Percentiles rank a stretch among this genome's conserved stretches.
phyloP scores from a whole-genome alignment of 2,113 vertebrate species.

The Petaurus breviceps region DNA sequence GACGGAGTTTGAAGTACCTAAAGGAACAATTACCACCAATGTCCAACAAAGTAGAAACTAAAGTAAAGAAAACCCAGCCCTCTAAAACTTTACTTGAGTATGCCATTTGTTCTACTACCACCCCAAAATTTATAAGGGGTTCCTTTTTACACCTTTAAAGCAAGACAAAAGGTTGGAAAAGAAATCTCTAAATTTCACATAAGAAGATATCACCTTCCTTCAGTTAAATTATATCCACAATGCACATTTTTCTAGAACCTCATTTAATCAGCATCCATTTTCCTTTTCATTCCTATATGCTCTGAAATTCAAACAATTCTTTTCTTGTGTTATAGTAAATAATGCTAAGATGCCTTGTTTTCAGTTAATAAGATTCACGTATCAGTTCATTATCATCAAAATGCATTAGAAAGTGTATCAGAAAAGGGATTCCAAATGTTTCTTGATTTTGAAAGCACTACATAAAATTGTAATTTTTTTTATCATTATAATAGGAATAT shows the following conservation, averaged over 20 bases:
- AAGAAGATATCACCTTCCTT: neutral
- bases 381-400: constrained; percentile 4
- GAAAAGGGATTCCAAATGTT: constrained; percentile 34
- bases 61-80: neutral
- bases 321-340: constrained; percentile 22
- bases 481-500: neutral
- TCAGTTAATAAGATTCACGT: neutral
- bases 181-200: neutral
- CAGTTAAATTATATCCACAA: constrained; percentile 42
- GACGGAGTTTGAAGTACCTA: neutral
- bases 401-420: neutral
- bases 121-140: neutral
- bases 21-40: neutral
- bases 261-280: constrained; percentile 15
- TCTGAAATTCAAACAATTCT: neutral
- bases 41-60: neutral
- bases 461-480: constrained; percentile 33
- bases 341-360: neutral
- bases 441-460: constrained; percentile 38
- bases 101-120: neutral
- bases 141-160: neutral
- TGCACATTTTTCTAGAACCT: constrained; percentile 31
- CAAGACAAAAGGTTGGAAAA: constrained; percentile 1
- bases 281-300: neutral
- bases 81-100: neutral